Base-by-base conservation (phyloP, 2,888 invertebrate genomes). In the Lasioglossum marginatum region DNA sequence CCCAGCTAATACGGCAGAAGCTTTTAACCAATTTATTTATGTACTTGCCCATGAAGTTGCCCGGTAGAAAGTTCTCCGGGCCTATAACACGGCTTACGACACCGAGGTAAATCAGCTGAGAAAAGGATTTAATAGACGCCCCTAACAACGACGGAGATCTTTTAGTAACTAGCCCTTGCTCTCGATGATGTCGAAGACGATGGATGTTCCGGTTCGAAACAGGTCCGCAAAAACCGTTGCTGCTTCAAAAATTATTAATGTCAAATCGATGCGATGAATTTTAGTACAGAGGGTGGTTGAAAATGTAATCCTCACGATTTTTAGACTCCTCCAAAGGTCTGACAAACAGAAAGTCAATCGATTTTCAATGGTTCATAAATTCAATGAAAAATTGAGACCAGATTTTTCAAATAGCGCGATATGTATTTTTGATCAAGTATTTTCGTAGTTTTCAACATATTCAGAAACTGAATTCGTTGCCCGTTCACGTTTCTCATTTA, bases 11-110 rank as follows among this genome's bases (percentile, higher is more conserved):
- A 48, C 60, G 14, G 43, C 34, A 27, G 63, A 66, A 66, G 66
- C 34, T 66, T 66, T 66, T 66, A 66, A 66, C 34, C 63, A 66
- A 77, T 63, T 60, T 60, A 76, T 76, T 43, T 77, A 34, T n/a
- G n/a, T 23, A 40, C 40, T 45, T 19, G 60, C n/a, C n/a, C n/a
- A n/a, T n/a, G 14, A 31, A 66, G 66, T 34, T 66, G 14, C 48
- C 5, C 8, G 4, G 77, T n/a, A 23, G n/a, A 60, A 57, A 34
- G 52, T 52, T 37, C 60, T 31, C 14, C 23, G 10, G 66, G 77
- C 43, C 66, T 66, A 70, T 70, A 70, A 27, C 70, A 27, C 70
- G 70, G 40, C 70, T 40, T 34, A 70, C 40, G 70, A 43, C 70
- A 40, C 23, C n/a, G 16, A 16, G 70, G 37, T 68, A 68, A 68